phyloP scores from a whole-genome alignment of 2,888 invertebrate genomes.

The Poecilobothrus nobilitatus region DNA sequence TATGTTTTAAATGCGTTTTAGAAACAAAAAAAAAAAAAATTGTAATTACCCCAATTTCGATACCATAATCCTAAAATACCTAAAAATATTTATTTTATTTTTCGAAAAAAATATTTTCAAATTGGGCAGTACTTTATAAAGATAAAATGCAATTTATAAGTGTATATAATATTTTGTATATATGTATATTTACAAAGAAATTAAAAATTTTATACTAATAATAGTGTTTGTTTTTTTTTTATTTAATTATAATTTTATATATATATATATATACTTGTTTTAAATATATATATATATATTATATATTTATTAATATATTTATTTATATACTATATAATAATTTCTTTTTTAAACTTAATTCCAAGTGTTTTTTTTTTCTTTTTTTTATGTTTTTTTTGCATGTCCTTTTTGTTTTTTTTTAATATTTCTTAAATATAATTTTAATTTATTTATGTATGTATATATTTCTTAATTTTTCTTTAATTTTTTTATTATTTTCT shows the following conservation, averaged over 20 bases:
- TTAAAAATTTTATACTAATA: background rate
- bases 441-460: background rate
- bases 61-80: too few relatives aligned
- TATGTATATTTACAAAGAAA: background rate
- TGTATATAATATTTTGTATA: too few relatives aligned
- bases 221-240: background rate
- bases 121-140: too few relatives aligned
- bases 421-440: background rate
- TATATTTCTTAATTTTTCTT: too few relatives aligned
- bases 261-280: background rate
- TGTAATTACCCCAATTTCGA: too few relatives aligned
- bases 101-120: too few relatives aligned
- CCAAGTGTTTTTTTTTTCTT: background rate
- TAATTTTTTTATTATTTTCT: background rate
- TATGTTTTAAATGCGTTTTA: too few relatives aligned
- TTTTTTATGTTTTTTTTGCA: background rate
- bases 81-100: too few relatives aligned
- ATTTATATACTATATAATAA: slow-evolving; percentile 2
- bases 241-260: background rate
- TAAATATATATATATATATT: background rate
- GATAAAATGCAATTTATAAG: too few relatives aligned
- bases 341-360: slow-evolving; percentile 3
- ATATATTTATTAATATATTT: background rate
- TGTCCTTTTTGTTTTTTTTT: background rate
- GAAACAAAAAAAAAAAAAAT: too few relatives aligned